A percentile compares a stretch with the other conserved stretches of the same genome.
Conservation (phyloP, 2,113 vertebrate species). For the Dicentrarchus labrax region DNA sequence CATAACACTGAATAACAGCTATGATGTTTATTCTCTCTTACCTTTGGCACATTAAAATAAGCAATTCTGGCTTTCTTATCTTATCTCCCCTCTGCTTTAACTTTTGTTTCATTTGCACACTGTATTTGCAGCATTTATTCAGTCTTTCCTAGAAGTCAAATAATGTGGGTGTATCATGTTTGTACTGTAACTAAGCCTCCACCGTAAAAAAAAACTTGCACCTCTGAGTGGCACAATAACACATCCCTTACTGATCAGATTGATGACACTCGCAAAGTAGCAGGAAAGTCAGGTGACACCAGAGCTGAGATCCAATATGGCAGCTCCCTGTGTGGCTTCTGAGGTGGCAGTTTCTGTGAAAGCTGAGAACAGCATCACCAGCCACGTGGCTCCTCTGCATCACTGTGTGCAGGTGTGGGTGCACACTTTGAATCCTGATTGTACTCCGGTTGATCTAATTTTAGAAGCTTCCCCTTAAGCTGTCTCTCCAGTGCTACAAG, state of each 20-base stretch:
- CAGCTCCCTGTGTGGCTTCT: constrained; percentile 72
- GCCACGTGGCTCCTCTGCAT: constrained; percentile 76
- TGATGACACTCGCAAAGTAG: constrained; percentile 57
- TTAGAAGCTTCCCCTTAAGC: constrained; percentile 58
- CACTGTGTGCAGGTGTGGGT: constrained; percentile 72
- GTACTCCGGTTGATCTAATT: constrained; percentile 60
- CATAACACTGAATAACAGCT: neutral
- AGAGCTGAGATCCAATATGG: constrained; percentile 77
- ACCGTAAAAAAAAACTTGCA: neutral
- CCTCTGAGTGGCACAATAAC: constrained; percentile 11
- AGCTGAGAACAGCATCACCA: constrained; percentile 72
- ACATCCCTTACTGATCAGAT: constrained; percentile 34
- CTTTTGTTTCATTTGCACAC: constrained; percentile 5
- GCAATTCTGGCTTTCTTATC: neutral
- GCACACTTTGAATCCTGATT: constrained; percentile 64
- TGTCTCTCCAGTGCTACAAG: constrained; percentile 4
- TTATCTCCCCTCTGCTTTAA: constrained; percentile 11
- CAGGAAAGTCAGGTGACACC: constrained; percentile 78
- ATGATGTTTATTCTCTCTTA: neutral
- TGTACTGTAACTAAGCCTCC: neutral
- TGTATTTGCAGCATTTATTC: constrained; percentile 15
- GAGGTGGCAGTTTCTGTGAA: constrained; percentile 78
- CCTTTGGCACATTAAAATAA: constrained; percentile 1
- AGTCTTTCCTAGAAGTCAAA: constrained; percentile 14
- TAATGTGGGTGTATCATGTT: neutral